phyloP scores from a whole-genome alignment of 2,113 vertebrate species.

The Malurus elegans region DNA sequence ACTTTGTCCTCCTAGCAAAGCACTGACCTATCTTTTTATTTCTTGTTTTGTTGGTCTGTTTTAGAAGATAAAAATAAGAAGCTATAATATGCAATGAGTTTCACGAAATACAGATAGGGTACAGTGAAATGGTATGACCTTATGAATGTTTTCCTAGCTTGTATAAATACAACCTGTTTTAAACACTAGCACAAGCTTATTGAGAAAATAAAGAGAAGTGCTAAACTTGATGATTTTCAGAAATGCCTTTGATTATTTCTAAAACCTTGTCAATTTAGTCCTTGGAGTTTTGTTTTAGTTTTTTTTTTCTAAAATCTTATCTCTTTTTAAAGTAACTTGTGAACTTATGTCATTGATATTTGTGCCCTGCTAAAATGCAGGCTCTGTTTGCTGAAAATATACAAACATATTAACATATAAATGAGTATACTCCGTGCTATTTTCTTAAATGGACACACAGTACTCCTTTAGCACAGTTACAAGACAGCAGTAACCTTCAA shows the following conservation, averaged over 20 bases:
- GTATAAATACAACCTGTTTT: background rate
- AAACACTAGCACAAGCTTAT: background rate
- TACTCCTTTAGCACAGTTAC: background rate
- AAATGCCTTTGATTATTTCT: background rate
- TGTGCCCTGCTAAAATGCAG: background rate
- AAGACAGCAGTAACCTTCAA: background rate
- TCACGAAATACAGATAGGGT: background rate
- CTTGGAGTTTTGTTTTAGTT: background rate
- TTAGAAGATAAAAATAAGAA: background rate
- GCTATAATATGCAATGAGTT: background rate
- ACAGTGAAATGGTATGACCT: background rate
- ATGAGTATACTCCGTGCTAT: background rate
- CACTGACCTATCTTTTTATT: background rate
- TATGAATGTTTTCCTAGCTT: background rate
- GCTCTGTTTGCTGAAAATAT: background rate
- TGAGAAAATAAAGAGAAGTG: background rate
- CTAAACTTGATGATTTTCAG: background rate
- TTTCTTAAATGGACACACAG: background rate
- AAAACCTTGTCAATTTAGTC: background rate
- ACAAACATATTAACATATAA: background rate
- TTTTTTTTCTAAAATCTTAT: background rate
- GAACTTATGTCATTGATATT: fast-evolving
- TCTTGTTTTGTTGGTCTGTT: background rate
- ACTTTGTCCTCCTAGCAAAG: background rate
- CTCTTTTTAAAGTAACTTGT: background rate